phyloP scores from a whole-genome alignment of 2,888 invertebrate species.

The Drosophila koepferae region DNA sequence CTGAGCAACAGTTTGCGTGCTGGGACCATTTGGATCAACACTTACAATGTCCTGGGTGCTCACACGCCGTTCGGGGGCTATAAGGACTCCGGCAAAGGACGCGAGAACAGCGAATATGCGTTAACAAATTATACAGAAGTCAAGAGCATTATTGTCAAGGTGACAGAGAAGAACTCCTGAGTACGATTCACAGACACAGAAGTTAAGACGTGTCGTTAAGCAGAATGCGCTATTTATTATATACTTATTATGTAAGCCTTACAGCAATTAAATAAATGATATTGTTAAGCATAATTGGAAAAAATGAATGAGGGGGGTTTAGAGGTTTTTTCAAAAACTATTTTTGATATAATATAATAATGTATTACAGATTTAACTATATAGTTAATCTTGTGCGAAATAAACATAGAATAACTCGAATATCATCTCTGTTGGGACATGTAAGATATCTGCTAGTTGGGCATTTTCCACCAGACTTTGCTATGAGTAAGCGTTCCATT shows the following conservation, averaged over 20 bases:
- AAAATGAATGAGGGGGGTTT: background rate
- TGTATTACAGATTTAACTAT: background rate
- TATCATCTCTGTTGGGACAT: background rate
- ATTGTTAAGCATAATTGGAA: background rate
- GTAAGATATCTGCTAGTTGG: background rate
- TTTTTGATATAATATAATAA: background rate
- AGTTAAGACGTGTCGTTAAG: background rate
- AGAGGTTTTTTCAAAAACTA: background rate
- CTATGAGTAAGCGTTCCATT: too few species aligned
- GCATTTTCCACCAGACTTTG: too few species aligned
- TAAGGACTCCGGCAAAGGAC: conserved; percentile 97
- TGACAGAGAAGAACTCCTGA: conserved; percentile 91
- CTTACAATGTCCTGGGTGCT: conserved; percentile 91
- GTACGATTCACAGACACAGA: background rate
- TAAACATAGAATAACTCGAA: too few species aligned
- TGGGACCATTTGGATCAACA: conserved; percentile 96
- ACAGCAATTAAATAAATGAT: background rate
- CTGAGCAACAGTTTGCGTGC: conserved; percentile 91
- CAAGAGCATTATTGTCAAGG: conserved; percentile 93
- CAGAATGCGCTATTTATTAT: conserved; percentile 2
- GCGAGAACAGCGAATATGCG: conserved; percentile 97
- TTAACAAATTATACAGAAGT: conserved; percentile 97
- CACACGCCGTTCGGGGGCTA: conserved; percentile 98
- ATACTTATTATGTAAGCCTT: background rate
- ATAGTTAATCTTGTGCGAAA: too few species aligned